Evolutionary conservation across 2,888 invertebrate genomes (phyloP).

Genomic region (Panorpa germanica): DNA sequence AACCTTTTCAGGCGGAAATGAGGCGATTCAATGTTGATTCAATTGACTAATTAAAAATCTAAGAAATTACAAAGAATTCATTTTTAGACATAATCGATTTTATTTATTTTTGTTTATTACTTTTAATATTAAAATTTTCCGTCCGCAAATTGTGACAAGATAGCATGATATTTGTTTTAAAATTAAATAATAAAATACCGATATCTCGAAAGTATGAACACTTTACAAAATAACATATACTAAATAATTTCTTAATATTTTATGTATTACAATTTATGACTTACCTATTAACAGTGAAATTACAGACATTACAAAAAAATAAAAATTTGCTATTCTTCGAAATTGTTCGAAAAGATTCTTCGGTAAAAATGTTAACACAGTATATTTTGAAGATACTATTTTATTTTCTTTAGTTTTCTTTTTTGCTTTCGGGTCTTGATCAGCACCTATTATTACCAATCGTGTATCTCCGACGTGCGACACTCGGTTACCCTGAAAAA

Average conservation of each 20-base stretch:
- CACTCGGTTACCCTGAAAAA: slow-evolving; percentile 36
- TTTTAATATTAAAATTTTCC: no score
- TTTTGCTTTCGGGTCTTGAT: slow-evolving; percentile 23
- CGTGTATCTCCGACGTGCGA: slow-evolving; percentile 36
- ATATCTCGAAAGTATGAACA: no score
- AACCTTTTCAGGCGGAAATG: not conserved
- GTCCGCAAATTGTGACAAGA: no score
- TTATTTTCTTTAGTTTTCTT: slow-evolving; percentile 22
- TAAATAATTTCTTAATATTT: no score
- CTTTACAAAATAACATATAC: slow-evolving; percentile 6
- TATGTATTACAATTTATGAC: slow-evolving; percentile 18
- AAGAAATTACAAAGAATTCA: slow-evolving; percentile 1
- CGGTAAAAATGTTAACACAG: slow-evolving; percentile 56
- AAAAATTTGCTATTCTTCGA: slow-evolving; percentile 66
- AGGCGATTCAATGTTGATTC: not conserved
- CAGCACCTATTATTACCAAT: slow-evolving; percentile 35
- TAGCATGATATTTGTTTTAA: no score
- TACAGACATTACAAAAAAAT: slow-evolving; percentile 56
- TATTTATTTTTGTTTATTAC: no score
- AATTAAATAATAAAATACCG: no score
- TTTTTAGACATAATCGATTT: slow-evolving; percentile 1
- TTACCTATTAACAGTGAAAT: slow-evolving; percentile 44
- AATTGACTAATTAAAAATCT: no score
- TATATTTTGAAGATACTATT: slow-evolving; percentile 52
- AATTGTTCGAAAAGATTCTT: slow-evolving; percentile 73